Conservation (phyloP, 1,140 invertebrate genomes). For the Cylas formicarius region DNA sequence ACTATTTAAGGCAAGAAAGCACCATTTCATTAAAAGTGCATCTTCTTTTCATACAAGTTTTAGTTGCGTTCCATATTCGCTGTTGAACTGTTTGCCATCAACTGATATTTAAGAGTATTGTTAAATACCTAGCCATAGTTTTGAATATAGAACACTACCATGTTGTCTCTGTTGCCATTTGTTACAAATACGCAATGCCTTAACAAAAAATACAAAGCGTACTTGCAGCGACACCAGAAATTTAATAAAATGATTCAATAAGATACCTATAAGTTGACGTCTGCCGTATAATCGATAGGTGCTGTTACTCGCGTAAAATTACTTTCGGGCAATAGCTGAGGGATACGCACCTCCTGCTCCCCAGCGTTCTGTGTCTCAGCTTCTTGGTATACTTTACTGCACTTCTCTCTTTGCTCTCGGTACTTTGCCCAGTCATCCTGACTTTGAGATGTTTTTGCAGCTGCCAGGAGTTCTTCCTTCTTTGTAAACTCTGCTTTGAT, state of each 20-base stretch:
- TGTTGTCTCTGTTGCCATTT: too few species aligned
- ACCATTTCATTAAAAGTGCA: too few species aligned
- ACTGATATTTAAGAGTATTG: too few species aligned
- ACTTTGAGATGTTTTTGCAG: conserved; percentile 34
- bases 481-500: conserved; percentile 36
- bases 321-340: conserved; percentile 39
- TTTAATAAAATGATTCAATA: conserved; percentile 20
- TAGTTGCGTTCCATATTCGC: too few species aligned
- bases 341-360: conserved; percentile 43
- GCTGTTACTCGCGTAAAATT: conserved; percentile 36
- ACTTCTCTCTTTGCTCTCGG: conserved; percentile 38
- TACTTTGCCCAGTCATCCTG: conserved; percentile 38
- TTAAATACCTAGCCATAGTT: too few species aligned
- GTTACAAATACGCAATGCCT: too few species aligned
- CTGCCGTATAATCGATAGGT: conserved; percentile 41
- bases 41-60: too few species aligned
- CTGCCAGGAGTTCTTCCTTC: conserved; percentile 37
- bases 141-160: too few species aligned
- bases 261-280: conserved; percentile 41
- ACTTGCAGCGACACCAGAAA: conserved; percentile 14
- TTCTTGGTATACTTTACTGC: conserved; percentile 36
- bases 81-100: too few species aligned
- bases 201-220: conserved; percentile 12
- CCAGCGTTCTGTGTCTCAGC: conserved; percentile 40
- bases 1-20: too few species aligned